Evolutionary conservation across 2,888 invertebrate genomes (phyloP).

Genomic region (Dione juno): DNA sequence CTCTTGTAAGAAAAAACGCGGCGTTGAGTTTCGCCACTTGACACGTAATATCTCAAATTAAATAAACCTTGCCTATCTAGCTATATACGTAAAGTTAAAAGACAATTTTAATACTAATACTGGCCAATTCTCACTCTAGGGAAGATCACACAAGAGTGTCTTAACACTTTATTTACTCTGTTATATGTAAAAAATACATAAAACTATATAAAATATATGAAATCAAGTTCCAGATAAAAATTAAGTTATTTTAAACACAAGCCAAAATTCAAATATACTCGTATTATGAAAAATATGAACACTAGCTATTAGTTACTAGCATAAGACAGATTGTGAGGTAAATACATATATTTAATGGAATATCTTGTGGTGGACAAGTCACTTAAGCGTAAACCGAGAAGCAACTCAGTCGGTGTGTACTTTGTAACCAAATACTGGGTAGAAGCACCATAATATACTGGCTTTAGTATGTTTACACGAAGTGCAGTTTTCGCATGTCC

Average conservation of each 20-base stretch:
- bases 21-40: too few relatives aligned
- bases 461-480: slow-evolving; percentile 68
- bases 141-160: too few relatives aligned
- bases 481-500: slow-evolving; percentile 45
- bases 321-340: slow-evolving; percentile 71
- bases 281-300: not conserved
- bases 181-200: not conserved
- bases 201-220: not conserved
- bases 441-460: slow-evolving; percentile 69
- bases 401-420: slow-evolving; percentile 63
- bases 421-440: slow-evolving; percentile 71
- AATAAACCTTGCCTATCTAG: too few relatives aligned
- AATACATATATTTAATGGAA: slow-evolving; percentile 74
- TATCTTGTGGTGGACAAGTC: slow-evolving; percentile 76
- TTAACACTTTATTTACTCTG: not conserved
- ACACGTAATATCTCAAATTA: too few relatives aligned
- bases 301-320: slow-evolving; percentile 57
- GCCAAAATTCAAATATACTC: not conserved
- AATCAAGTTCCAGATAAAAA: not conserved
- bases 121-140: too few relatives aligned
- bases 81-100: too few relatives aligned
- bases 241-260: not conserved
- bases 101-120: too few relatives aligned
- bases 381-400: slow-evolving; percentile 78
- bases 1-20: too few relatives aligned